Conservation (phyloP, 2,888 invertebrate genomes). For the Calameuta idolon region DNA sequence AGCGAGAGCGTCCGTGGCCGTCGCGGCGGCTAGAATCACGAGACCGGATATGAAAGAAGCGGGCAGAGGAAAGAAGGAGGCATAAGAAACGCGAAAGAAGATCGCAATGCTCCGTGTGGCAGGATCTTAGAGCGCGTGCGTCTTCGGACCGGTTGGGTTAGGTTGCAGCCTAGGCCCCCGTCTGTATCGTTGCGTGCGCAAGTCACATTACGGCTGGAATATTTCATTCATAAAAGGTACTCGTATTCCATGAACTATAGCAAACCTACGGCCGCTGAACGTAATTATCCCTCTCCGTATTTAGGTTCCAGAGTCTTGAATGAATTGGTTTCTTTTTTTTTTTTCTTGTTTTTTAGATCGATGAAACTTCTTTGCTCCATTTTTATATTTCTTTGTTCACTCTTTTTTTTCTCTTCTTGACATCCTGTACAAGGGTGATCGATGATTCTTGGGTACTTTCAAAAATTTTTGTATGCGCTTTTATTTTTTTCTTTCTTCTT, state of each 20-base stretch:
- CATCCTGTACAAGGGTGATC: background rate
- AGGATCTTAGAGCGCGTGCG: constrained; percentile 30
- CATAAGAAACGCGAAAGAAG: constrained; percentile 7
- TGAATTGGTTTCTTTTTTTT: constrained; percentile 41
- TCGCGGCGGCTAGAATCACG: constrained; percentile 7
- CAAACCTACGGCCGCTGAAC: constrained; percentile 31
- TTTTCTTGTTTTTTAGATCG: constrained; percentile 33
- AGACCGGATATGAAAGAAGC: constrained; percentile 3
- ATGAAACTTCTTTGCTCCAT: background rate
- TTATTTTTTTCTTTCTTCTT: background rate
- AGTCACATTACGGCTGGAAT: constrained; percentile 61
- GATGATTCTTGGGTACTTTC: background rate
- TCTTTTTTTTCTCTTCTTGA: background rate
- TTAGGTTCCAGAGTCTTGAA: constrained; percentile 40
- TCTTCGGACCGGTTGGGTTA: constrained; percentile 31
- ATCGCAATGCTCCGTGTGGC: constrained; percentile 23
- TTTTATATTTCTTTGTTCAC: background rate
- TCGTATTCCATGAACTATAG: constrained; percentile 49
- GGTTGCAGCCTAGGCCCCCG: constrained; percentile 9
- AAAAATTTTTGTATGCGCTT: background rate
- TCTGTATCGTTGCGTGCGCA: constrained; percentile 54
- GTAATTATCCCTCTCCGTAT: constrained; percentile 47
- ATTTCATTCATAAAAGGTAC: constrained; percentile 64
- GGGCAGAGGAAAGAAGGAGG: background rate
- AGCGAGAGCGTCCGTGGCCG: background rate